Conservation (phyloP, 2,797 vertebrate genomes). For the Ataeniobius toweri region DNA sequence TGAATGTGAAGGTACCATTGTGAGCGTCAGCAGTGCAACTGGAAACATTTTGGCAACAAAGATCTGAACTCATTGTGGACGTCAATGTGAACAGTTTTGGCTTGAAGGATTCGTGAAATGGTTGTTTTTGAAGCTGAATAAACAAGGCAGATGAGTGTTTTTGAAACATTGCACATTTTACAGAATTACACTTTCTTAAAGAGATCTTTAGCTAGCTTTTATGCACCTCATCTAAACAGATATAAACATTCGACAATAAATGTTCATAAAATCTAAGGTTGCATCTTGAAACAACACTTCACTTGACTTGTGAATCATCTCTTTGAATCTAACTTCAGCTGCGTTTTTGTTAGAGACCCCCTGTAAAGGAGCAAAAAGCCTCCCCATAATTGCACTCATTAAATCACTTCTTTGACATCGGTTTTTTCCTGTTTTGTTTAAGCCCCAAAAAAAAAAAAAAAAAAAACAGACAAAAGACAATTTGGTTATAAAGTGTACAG, state of each 20-base stretch:
- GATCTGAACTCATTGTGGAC: conserved; percentile 2
- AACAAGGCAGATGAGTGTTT: conserved; percentile 2
- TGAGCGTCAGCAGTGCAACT: neutral
- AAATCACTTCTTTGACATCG: conserved; percentile 25
- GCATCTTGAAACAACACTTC: conserved; percentile 19
- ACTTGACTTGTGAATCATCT: neutral
- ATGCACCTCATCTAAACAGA: conserved; percentile 5
- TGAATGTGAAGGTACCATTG: neutral
- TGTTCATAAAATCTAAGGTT: conserved; percentile 29
- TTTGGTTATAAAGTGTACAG: conserved; percentile 79
- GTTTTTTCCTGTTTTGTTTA: conserved; percentile 28
- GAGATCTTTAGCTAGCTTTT: conserved; percentile 16
- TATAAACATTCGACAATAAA: conserved; percentile 37
- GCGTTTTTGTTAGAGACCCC: conserved; percentile 76
- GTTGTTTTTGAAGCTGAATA: conserved; percentile 29
- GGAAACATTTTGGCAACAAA: conserved; percentile 2
- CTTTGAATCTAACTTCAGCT: conserved; percentile 27
- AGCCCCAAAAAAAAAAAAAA: conserved; percentile 56
- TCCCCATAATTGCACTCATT: conserved; percentile 77
- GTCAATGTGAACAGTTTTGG: conserved; percentile 40
- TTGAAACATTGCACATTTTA: conserved; percentile 27
- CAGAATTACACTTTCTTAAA: conserved; percentile 27
- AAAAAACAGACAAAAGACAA: conserved; percentile 59
- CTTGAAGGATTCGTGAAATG: conserved; percentile 26
- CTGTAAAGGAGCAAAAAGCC: conserved; percentile 79